Evolutionary conservation across 2,888 invertebrate species (phyloP).

Genomic region (Acrobasis repandana): DNA sequence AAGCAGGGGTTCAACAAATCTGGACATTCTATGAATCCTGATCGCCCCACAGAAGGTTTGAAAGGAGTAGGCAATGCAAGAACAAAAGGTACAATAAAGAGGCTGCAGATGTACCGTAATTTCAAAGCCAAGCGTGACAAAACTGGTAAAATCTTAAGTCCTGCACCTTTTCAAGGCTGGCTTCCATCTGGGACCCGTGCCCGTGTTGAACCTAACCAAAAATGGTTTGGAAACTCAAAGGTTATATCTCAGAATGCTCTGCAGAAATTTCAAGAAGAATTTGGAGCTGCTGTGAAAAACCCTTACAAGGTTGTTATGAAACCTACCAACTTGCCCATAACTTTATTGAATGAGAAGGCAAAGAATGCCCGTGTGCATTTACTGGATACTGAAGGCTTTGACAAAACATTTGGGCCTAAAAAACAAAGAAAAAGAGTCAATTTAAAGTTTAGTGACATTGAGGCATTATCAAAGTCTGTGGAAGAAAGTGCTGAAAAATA

Average conservation of each 20-base stretch:
- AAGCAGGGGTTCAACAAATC: constrained; percentile 93
- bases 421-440: constrained; percentile 95
- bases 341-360: constrained; percentile 95
- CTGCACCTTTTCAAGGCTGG: constrained; percentile 98
- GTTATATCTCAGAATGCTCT: constrained; percentile 96
- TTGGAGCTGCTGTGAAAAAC: constrained; percentile 96
- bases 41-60: constrained; percentile 89
- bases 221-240: constrained; percentile 99
- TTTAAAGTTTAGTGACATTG: constrained; percentile 88
- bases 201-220: constrained; percentile 97
- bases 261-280: constrained; percentile 96
- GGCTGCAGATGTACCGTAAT: constrained; percentile 99
- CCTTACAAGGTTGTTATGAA: constrained; percentile 99
- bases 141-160: constrained; percentile 93
- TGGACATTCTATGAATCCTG: constrained; percentile 97
- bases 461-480: constrained; percentile 88
- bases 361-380: constrained; percentile 96
- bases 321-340: constrained; percentile 96
- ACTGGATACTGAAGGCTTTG: constrained; percentile 97
- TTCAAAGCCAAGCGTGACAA: constrained; percentile 97
- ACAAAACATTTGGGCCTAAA: constrained; percentile 97
- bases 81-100: constrained; percentile 96
- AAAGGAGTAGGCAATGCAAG: constrained; percentile 93
- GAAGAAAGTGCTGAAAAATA: constrained; percentile 89
- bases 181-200: constrained; percentile 94